Base-by-base conservation (phyloP, 2,797 vertebrate species). In the Enteromius paludinosus region DNA sequence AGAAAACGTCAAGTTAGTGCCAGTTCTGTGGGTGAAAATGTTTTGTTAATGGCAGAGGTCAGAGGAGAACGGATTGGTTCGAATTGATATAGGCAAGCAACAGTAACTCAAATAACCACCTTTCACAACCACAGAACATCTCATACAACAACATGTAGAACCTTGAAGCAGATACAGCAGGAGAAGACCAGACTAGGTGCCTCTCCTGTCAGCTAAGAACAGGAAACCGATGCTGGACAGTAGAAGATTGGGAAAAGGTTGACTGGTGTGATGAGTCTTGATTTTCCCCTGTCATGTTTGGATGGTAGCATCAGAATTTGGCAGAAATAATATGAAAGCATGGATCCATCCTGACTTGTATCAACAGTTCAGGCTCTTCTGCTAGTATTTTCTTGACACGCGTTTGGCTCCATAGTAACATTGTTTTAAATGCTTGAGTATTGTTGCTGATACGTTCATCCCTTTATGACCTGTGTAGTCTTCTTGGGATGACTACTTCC, bases 21-120 rank as follows among this genome's bases (percentile, higher is more conserved):
- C 59, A 83, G 47, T 83, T 77, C 75, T 83, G 18, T 83, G 81
- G 81, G 76, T 20, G n/a, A 79, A 86, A 86, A 86, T 83, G 71
- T 71, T 35, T 86, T 84, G 81, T 83, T 86, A 64, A 86, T 77
- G 81, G 65, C 64, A 84, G 81, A 77, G 77, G 77, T 84, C 82
- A 86, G 71, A 83, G 81, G 71, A 83, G 65, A 56, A 56, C 1
- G 3, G n/a, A 56, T 56, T 56, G 54, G 54, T 56, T 56, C 9
- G 3, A 56, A 56, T 10, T 56, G 54, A 56, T 56, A 56, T 56
- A 56, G 54, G n/a, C 23, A 56, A n/a, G n/a, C 54, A n/a, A n/a
- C 20, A 56, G n/a, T 12, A 56, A 11, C n/a, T 56, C n/a, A 56
- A 56, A 23, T 23, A 56, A 4, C n/a, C 54, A 56, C n/a, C 10